Base-by-base conservation (phyloP, 1,140 invertebrate genomes). In the Tetraneura akinire region DNA sequence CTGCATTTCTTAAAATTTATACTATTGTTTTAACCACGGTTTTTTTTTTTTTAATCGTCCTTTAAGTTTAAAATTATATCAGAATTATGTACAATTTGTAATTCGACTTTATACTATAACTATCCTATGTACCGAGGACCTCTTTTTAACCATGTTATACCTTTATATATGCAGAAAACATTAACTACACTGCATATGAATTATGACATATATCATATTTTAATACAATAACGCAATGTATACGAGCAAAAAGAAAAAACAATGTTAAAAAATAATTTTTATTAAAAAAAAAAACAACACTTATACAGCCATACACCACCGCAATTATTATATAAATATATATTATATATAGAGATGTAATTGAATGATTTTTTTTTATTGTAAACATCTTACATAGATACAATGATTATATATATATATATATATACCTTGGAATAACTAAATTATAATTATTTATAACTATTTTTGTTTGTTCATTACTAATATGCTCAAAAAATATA, bases 241-340 rank as follows among this genome's bases (percentile, higher is more conserved):
- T 37, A 66, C 29, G 5, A 29, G 23, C 26, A 16, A 62, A 8
- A 23, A 57, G 23, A 23, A 60, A 57, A 60, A 45, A 26, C 0
- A 62, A 45, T 10, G 42, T 42, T 78, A 57, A 78, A 78, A 78
- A 78, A 78, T 57, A 53, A 78, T 57, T 60, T 78, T 78, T 78
- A 78, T 78, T 78, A 60, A 78, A 78, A 78, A 68, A 53, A 64
- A 74, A 74, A 74, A 74, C 51, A 74, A 78, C 73, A 78, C 73
- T 78, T 60, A 49, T 70, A 78, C 73, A 78, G 73, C 73, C 73
- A 78, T 78, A 78, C 73, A 78, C 73, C 73, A 78, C 23, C 37
- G 60, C 68, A 70, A 29, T 70, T 45, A 78, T 45, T 60, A 73
- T 47, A 70, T 73, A 78, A 45, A 78, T 60, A 60, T 70, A 49